Percentiles rank a stretch among this genome's conserved stretches.
phyloP scores from a whole-genome alignment of 2,888 invertebrate species.

The Hetaerina titia region DNA sequence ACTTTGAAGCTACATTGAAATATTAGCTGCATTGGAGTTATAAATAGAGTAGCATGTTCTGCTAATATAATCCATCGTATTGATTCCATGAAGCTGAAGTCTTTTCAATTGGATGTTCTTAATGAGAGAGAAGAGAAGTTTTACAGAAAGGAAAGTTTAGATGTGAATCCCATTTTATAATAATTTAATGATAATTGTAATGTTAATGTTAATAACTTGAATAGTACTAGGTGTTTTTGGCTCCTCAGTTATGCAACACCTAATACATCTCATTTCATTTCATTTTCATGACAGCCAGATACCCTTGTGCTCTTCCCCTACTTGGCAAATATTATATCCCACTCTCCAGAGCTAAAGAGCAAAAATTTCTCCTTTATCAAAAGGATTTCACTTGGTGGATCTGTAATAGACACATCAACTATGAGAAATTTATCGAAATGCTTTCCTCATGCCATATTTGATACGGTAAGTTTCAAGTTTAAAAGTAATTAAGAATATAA shows the following conservation, averaged over 20 bases:
- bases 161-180: neutral
- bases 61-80: too few species aligned
- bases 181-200: neutral
- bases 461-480: neutral
- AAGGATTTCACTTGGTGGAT: neutral
- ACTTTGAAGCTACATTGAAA: too few species aligned
- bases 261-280: neutral
- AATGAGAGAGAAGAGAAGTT: too few species aligned
- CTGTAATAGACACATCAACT: neutral
- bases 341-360: neutral
- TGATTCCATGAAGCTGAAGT: too few species aligned
- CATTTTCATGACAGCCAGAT: neutral
- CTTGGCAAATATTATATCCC: neutral
- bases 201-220: too few species aligned
- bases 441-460: neutral
- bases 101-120: too few species aligned
- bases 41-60: too few species aligned
- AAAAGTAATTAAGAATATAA: too few species aligned
- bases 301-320: neutral
- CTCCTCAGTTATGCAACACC: too few species aligned
- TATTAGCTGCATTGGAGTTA: too few species aligned
- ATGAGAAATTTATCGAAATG: neutral
- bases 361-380: neutral
- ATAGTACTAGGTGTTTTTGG: too few species aligned
- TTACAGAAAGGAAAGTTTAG: too few species aligned